Evolutionary conservation across 2,113 vertebrate species (phyloP).

Genomic region (Ranitomeya variabilis): DNA sequence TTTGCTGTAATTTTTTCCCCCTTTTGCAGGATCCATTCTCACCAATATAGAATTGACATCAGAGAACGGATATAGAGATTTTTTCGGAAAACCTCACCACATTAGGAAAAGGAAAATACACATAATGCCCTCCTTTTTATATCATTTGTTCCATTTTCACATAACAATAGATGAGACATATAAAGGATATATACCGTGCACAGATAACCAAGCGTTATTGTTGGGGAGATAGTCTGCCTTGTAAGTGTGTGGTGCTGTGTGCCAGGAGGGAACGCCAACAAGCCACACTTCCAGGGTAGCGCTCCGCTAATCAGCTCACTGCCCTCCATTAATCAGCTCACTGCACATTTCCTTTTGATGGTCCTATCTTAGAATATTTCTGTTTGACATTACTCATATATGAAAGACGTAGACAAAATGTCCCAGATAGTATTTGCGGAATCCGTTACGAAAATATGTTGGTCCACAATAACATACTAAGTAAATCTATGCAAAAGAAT

Average conservation of each 20-base stretch:
- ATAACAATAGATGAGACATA: background rate
- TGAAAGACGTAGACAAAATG: background rate
- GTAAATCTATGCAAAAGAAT: too few relatives aligned
- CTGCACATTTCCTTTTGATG: background rate
- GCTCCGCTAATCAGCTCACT: background rate
- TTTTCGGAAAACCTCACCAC: too few relatives aligned
- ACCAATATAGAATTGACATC: too few relatives aligned
- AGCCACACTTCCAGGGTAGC: background rate
- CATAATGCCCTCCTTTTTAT: background rate
- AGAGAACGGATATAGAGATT: too few relatives aligned
- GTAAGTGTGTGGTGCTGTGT: background rate
- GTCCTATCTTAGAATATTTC: background rate
- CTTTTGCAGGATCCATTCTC: too few relatives aligned
- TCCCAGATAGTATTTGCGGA: background rate
- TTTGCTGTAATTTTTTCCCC: too few relatives aligned
- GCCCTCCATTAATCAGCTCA: background rate
- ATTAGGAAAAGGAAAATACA: background rate
- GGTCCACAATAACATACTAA: background rate
- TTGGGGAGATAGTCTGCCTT: background rate
- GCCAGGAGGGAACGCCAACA: background rate
- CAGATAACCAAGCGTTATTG: background rate
- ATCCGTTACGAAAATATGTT: background rate
- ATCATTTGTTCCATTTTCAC: background rate
- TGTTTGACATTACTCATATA: background rate
- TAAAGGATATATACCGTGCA: background rate